These are phyloP conservation scores for Halotydeus destructor DNA, from an alignment of 1,140 invertebrate genomes.

Conservation along the genomic window DNA sequence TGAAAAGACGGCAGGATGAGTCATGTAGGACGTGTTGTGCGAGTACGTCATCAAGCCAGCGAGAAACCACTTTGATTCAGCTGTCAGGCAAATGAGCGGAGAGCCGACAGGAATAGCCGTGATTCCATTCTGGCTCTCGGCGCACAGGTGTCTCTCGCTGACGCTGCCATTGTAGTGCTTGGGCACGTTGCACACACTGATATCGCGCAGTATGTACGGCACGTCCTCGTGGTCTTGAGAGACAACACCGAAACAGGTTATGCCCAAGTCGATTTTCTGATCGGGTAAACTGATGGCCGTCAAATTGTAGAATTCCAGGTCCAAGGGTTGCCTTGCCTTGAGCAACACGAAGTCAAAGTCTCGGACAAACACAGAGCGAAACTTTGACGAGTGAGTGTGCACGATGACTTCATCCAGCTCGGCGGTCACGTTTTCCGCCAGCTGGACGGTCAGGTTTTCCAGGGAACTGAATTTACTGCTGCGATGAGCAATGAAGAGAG, in stretches of 20 bases:
- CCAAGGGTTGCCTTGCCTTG: conserved; percentile 30
- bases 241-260: conserved; percentile 14
- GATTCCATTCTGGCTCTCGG: conserved; percentile 34
- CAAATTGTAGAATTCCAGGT: conserved; percentile 29
- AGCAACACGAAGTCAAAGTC: conserved; percentile 33
- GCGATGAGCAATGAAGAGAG: too few relatives aligned
- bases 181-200: conserved; percentile 12
- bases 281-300: conserved; percentile 33
- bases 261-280: conserved; percentile 23
- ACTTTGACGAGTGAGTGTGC: conserved; percentile 16
- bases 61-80: conserved; percentile 15
- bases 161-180: conserved; percentile 12
- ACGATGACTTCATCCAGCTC: conserved; percentile 9
- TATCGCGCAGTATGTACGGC: conserved; percentile 10
- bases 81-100: conserved; percentile 37
- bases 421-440: too few relatives aligned
- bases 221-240: conserved; percentile 9
- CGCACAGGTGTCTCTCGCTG: conserved; percentile 30
- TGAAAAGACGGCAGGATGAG: conserved; percentile 15
- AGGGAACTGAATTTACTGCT: too few relatives aligned
- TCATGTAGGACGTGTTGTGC: conserved; percentile 10
- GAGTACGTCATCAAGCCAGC: conserved; percentile 15
- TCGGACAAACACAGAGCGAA: conserved; percentile 11
- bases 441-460: too few relatives aligned
- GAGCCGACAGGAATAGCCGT: conserved; percentile 33